phyloP scores from a whole-genome alignment of 1,140 invertebrate species.

The Macrobrachium nipponense region DNA sequence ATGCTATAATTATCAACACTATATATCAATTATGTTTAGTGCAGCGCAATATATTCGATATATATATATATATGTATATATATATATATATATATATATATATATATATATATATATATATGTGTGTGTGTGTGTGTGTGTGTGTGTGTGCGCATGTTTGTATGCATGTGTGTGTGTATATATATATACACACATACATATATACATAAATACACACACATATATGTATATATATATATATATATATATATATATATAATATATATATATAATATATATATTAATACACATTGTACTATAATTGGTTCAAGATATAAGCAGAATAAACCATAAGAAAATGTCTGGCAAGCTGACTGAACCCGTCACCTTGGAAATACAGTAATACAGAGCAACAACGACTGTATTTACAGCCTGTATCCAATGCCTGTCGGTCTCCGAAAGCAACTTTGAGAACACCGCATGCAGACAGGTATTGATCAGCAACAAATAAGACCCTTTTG shows the following conservation, averaged over 20 bases:
- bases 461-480: too few relatives aligned
- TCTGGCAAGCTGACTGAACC: too few relatives aligned
- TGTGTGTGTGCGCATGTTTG: not conserved
- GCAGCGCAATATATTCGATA: not conserved
- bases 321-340: too few relatives aligned
- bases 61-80: constrained; percentile 16
- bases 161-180: not conserved
- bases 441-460: too few relatives aligned
- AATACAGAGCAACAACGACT: too few relatives aligned
- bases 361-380: not conserved
- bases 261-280: constrained; percentile 7
- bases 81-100: constrained; percentile 17
- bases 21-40: not conserved
- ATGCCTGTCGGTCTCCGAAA: too few relatives aligned
- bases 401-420: too few relatives aligned
- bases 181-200: constrained; percentile 8
- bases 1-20: not conserved
- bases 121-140: not conserved
- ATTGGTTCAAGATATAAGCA: not conserved
- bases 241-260: constrained; percentile 1
- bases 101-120: constrained; percentile 7
- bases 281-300: not conserved
- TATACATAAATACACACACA: not conserved
- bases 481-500: too few relatives aligned
- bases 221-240: constrained; percentile 9